Conservation (phyloP, 2,888 invertebrate genomes). For the Gnatocerus cornutus region DNA sequence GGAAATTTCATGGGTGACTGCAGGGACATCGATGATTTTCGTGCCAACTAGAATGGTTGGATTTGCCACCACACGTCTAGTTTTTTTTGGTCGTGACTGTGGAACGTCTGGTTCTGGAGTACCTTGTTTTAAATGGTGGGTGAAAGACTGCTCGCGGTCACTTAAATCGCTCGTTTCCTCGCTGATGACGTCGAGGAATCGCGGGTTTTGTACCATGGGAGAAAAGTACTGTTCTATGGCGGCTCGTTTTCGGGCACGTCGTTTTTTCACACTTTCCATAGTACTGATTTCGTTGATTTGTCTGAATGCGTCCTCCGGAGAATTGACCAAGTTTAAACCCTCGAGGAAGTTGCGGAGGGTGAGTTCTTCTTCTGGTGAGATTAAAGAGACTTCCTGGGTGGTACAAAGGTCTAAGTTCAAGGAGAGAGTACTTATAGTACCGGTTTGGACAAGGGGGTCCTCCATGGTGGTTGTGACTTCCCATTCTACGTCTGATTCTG, state of each 20-base stretch:
- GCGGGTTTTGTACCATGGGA: constrained; percentile 76
- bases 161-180: constrained; percentile 84
- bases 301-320: constrained; percentile 69
- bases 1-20: constrained; percentile 73
- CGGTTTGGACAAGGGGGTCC: constrained; percentile 66
- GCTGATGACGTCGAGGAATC: constrained; percentile 84
- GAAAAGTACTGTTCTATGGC: constrained; percentile 75
- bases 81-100: constrained; percentile 43
- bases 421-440: constrained; percentile 69
- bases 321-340: constrained; percentile 74
- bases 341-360: constrained; percentile 74
- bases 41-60: constrained; percentile 74
- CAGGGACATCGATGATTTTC: constrained; percentile 69
- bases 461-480: constrained; percentile 73
- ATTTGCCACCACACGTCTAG: constrained; percentile 42
- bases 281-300: constrained; percentile 56
- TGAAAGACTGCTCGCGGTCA: constrained; percentile 67
- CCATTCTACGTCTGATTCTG: constrained; percentile 78
- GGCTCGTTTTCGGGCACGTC: constrained; percentile 73
- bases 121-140: constrained; percentile 58
- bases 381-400: constrained; percentile 58
- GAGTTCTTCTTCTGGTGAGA: constrained; percentile 76
- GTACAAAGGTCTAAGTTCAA: constrained; percentile 69
- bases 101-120: constrained; percentile 60
- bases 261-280: constrained; percentile 65